These are phyloP conservation scores for Plutomurus gul DNA, from an alignment of 1,140 invertebrate genomes.

Conservation along the genomic window DNA sequence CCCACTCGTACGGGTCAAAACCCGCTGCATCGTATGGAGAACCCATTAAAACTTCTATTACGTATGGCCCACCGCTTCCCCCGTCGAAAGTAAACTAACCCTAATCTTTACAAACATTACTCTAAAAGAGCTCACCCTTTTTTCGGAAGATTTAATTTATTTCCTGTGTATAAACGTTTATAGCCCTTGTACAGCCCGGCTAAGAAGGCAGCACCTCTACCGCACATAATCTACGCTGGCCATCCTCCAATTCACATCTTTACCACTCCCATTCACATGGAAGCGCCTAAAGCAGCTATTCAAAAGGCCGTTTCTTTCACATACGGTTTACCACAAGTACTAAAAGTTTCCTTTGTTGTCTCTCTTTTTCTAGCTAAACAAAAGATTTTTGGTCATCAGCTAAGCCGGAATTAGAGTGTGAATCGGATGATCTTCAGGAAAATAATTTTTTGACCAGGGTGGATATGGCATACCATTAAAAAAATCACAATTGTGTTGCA, in stretches of 20 bases:
- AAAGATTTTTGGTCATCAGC: too few relatives aligned
- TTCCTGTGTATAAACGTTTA: not conserved
- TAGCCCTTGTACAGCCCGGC: not conserved
- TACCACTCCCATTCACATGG: constrained; percentile 55
- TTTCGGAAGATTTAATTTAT: not conserved
- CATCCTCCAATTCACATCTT: constrained; percentile 59
- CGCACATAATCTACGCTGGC: constrained; percentile 59
- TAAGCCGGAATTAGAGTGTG: too few relatives aligned
- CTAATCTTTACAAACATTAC: too few relatives aligned
- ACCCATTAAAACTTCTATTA: not conserved
- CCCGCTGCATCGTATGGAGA: not conserved
- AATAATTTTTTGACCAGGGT: too few relatives aligned
- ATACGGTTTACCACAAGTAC: not conserved
- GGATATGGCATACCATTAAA: too few relatives aligned
- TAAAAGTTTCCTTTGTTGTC: not conserved
- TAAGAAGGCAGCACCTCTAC: constrained; percentile 45
- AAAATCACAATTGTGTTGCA: too few relatives aligned
- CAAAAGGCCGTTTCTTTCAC: not conserved
- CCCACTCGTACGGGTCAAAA: not conserved
- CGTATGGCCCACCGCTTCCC: not conserved
- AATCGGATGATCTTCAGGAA: too few relatives aligned
- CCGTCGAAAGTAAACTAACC: too few relatives aligned
- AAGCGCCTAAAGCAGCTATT: constrained; percentile 47
- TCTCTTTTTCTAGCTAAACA: too few relatives aligned
- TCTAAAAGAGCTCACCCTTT: too few relatives aligned